A percentile compares a stretch with the other conserved stretches of the same genome.
Conservation (phyloP, 2,888 invertebrate genomes). For the Acanthosepion lycidas region DNA sequence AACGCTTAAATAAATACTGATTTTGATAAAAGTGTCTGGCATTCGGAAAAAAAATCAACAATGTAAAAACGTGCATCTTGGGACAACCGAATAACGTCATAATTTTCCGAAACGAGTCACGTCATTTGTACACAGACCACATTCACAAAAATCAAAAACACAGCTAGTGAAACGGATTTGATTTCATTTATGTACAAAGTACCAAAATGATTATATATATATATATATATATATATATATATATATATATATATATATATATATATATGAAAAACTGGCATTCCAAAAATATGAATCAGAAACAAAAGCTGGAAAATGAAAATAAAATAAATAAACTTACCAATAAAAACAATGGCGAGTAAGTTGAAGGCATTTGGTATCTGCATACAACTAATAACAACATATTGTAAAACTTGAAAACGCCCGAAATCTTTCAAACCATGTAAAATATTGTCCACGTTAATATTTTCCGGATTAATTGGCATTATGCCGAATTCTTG, state of each 20-base stretch:
- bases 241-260: too few relatives aligned
- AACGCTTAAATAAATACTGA: too few relatives aligned
- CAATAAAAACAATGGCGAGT: not conserved
- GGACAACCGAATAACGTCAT: too few relatives aligned
- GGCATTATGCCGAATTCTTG: not conserved
- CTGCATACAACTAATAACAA: not conserved
- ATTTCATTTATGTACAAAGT: too few relatives aligned
- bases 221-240: not conserved
- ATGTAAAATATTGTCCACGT: not conserved
- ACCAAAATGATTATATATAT: too few relatives aligned
- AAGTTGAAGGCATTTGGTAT: conserved; percentile 12
- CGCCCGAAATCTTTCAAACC: not conserved
- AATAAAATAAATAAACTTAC: not conserved
- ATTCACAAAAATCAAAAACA: too few relatives aligned
- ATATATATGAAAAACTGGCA: not conserved
- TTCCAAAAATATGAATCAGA: not conserved
- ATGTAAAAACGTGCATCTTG: too few relatives aligned
- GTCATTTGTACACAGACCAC: too few relatives aligned
- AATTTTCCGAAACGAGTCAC: too few relatives aligned
- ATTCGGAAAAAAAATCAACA: too few relatives aligned
- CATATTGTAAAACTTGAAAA: not conserved
- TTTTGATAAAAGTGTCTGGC: too few relatives aligned
- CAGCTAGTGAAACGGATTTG: too few relatives aligned
- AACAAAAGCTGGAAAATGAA: not conserved
- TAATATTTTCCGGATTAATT: not conserved